Evolutionary conservation across 2,113 vertebrate species (phyloP), one percentile per base, ranked within the genome.

Genomic region (Pyrgilauda ruficollis): DNA sequence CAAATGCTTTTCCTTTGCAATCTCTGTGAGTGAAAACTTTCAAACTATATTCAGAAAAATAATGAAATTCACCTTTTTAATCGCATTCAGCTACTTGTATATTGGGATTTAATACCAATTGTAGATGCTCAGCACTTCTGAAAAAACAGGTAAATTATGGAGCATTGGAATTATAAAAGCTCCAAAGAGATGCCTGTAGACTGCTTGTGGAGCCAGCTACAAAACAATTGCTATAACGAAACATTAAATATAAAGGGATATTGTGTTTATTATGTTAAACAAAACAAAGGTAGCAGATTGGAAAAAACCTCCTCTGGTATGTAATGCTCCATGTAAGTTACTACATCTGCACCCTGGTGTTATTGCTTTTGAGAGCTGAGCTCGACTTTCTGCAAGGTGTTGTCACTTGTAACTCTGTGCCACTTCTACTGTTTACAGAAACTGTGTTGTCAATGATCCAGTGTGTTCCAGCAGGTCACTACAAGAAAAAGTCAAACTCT

Each of bases 391-490:
- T 88, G 33, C 21, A 47, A 78, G 82, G 26, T 43, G 39, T 10
- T 9, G 24, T 33, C 55, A 50, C 20, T 41, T 33, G 39, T 33
- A 83, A 61, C 47, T 74, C 52, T 44, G 31, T 33, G 43, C 20
- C 4, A 7, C 43, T 72, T 58, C 66, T 37, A 47, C 12, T 20
- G 8, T 52, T 92, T 80, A 63, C 52, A 77, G 50, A 80, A 74
- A 24, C 33, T 0, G 0, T 3, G 3, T 28, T 77, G 59, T 66
- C 47, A 86, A 43, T 43, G 20, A 67, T 35, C 13, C 15, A 56
- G 15, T 11, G 49, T 75, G 30, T 74, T 84, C 27, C 17, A 35
- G 37, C 15, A 56, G 78, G 58, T 68, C 44, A 26, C 68, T 67
- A 24, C 16, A 55, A 63, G 15, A 35, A 74, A 93, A 89, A 70